Base-by-base conservation (phyloP, 2,113 vertebrate genomes). In the Miniopterus natalensis region DNA sequence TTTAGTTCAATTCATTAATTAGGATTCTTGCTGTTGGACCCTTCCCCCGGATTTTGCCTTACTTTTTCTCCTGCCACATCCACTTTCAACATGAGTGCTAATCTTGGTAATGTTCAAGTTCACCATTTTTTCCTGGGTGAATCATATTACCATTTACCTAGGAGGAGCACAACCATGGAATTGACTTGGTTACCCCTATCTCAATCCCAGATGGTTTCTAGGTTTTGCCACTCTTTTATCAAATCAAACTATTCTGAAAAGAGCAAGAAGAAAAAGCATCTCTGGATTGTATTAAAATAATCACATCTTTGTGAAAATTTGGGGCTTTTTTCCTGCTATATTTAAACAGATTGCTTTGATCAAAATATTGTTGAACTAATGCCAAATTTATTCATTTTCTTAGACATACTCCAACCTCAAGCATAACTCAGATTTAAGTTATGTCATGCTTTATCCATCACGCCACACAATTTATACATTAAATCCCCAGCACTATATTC, bases 291-390 rank as follows among this genome's bases (percentile, higher is more conserved):
- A 84, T 2, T 42, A 13, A 84, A 84, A 77, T 84, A 84, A 94
- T 59, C 29, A 84, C 18, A 31, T 84, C 15, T 63, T 89, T 84
- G 20, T 83, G 40, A 68, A 66, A 57, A 31, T 29, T 23, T 40
- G 7, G 25, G 5, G 5, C 8, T 25, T 66, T 84, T 81, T 21
- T 31, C 29, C 21, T 94, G 57, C 5, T 66, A 13, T 83, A 36
- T 83, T 83, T 83, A 83, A 57, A 83, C 23, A 83, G 57, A 66
- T 47, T 89, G 40, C 49, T 94, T 55, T 66, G 36, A 83, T 75
- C 49, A 81, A 51, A 92, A 75, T 87, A 66, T 59, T 92, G 15
- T 57, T 53, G 59, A 74, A 57, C 8, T 74, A 81, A 66, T 75
- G 25, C 31, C 57, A 74, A 81, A 18, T 88, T 63, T 65, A 65